Evolutionary conservation across 2,797 vertebrate species (phyloP), one percentile per base, ranked within the genome.

Genomic region (Parambassis ranga): DNA sequence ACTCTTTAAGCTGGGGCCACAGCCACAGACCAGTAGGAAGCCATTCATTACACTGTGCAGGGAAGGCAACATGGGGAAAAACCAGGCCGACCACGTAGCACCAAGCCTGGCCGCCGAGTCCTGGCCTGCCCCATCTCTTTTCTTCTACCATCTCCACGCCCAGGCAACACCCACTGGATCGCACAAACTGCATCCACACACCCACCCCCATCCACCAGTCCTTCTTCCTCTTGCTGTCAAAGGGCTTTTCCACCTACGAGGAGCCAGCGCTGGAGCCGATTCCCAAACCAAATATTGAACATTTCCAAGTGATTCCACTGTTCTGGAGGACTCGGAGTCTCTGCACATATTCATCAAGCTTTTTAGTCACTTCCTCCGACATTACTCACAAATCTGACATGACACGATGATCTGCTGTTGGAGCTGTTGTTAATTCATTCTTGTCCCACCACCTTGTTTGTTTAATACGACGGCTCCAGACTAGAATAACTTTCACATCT

Each of bases 1-100:
- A 86, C 87, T 89, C 84, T 92, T 91, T 90, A 91, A 85, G 87
- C 74, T 83, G 62, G 82, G 87, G 84, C 87, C 89, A 80, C 33
- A 76, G 86, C 89, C 88, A 86, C 89, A 91, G 80, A 83, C 90
- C 86, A 87, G 87, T 83, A 90, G 92, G 91, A 93, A 92, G 91
- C 91, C 89, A 93, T 90, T 93, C 90, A 93, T 93, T 93, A 92
- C 73, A 53, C 79, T 58, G 75, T 64, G 76, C 89, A 85, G 79
- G 79, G 86, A 88, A 89, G 86, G 86, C 84, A 89, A 89, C 84
- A 72, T 85, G 84, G 90, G 87, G 86, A 83, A 91, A 90, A 92
- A 90, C 89, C 85, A 89, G 83, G 68, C 82, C 75, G 81, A 91
- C 90, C 89, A 85, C 85, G 70, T 87, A 89, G 89, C 90, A 89